Conservation (phyloP, 1,140 invertebrate species). For the Anadara kagoshimensis region DNA sequence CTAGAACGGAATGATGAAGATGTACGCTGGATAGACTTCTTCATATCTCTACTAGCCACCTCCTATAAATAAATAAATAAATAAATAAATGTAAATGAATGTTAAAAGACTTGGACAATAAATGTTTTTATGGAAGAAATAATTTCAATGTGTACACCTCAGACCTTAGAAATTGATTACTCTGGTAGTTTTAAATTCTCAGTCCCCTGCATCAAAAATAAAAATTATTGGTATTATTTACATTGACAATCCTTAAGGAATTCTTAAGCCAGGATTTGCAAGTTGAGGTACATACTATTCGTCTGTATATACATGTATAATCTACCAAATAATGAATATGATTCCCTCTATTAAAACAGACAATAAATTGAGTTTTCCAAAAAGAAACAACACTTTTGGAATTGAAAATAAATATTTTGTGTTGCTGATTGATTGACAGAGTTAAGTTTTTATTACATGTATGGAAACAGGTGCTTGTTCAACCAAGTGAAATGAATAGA, state of each 20-base stretch:
- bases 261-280: neutral
- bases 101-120: neutral
- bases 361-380: too few relatives aligned
- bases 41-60: conserved; percentile 44
- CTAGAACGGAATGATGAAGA: conserved; percentile 27
- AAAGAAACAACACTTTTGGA: too few relatives aligned
- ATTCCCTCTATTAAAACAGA: too few relatives aligned
- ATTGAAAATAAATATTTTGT: too few relatives aligned
- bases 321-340: too few relatives aligned
- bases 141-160: neutral
- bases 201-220: too few relatives aligned
- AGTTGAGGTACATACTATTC: neutral
- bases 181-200: neutral
- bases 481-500: too few relatives aligned
- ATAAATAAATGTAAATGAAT: conserved; percentile 7
- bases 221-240: too few relatives aligned
- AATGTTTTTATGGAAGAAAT: neutral
- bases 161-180: neutral
- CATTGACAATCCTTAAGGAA: neutral
- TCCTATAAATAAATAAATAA: too few relatives aligned
- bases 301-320: neutral
- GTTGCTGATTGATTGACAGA: too few relatives aligned
- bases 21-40: conserved; percentile 37
- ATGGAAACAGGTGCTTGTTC: too few relatives aligned
- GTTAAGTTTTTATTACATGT: too few relatives aligned